Evolutionary conservation across 2,797 vertebrate species (phyloP).

Genomic region (Eutrigla gurnardus): DNA sequence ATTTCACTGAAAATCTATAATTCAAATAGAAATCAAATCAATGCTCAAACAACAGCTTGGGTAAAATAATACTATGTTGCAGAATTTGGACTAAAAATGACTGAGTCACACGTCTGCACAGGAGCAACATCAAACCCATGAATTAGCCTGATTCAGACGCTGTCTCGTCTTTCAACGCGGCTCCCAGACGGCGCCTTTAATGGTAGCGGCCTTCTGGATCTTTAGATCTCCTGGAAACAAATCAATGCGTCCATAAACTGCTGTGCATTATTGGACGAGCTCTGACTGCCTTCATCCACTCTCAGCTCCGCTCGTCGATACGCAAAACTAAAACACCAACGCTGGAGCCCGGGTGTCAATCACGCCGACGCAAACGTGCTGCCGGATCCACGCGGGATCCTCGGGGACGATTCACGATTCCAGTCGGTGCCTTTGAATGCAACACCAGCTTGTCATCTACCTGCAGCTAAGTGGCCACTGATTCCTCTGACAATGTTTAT

Average conservation of each 20-base stretch:
- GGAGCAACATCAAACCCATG: not conserved
- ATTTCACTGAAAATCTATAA: not conserved
- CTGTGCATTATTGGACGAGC: constrained; percentile 49
- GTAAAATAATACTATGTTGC: no score
- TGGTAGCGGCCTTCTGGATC: constrained; percentile 26
- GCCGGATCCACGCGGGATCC: constrained; percentile 13
- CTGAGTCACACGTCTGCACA: not conserved
- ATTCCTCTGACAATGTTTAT: constrained; percentile 44
- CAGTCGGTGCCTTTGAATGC: constrained; percentile 52
- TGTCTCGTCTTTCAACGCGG: constrained; percentile 4
- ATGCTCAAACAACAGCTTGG: no score
- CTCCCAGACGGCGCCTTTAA: constrained; percentile 24
- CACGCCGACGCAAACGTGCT: constrained; percentile 14
- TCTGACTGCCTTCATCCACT: constrained; percentile 47
- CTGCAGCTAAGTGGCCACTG: constrained; percentile 53
- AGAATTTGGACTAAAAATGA: not conserved
- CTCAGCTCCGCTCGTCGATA: constrained; percentile 56
- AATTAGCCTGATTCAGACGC: not conserved
- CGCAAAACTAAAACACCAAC: constrained; percentile 41
- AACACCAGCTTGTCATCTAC: constrained; percentile 35
- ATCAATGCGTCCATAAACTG: constrained; percentile 49
- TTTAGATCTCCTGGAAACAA: constrained; percentile 43
- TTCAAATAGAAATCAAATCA: no score
- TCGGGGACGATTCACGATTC: constrained; percentile 39
- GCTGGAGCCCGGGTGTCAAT: constrained; percentile 33